Evolutionary conservation across 2,888 invertebrate species (phyloP), one percentile per base, ranked within the genome.

Genomic region (Temnothorax ravouxi): DNA sequence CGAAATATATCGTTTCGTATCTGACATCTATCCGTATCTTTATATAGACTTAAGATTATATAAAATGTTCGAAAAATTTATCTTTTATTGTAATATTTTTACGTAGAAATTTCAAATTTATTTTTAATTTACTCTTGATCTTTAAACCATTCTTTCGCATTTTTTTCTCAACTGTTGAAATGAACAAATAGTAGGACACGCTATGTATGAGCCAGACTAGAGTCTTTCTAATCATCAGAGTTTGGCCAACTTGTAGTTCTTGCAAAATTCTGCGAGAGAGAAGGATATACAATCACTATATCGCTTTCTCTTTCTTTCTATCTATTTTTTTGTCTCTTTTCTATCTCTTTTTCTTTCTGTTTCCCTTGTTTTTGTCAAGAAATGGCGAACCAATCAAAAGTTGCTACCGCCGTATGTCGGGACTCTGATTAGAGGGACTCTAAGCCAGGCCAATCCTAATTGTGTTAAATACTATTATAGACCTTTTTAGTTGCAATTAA

Each of bases 51-150:
- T 38, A 15, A 69, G 5, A 47, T 25, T 9, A 50, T n/a, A n/a
- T 34, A 3, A 6, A 67, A 13, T 29, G 3, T n/a, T 71, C 1
- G n/a, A 34, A n/a, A 50, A 18, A 18, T 34, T 50, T 50, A 29
- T 1, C 13, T 52, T 38, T n/a, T n/a, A 69, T 18, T 34, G 8
- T 47, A 69, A 71, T 52, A 69, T 50, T 50, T n/a, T 50, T 69
- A 29, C 9, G 18, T 50, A n/a, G n/a, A 50, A 50, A 69, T 13
- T 5, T 47, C 3, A 29, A 67, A 25, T 11, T 44, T 15, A 15
- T 25, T 59, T 67, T 6, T 15, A 38, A 47, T 47, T 29, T 44
- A n/a, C 11, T 56, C 11, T n/a, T 9, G n/a, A 66, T 25, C 44
- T 67, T 50, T n/a, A n/a, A 50, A 34, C 0, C 1, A 8, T 59